Evolutionary conservation across 37 sponge, comb jelly and placozoan species (phyloP).

Genomic region (Agelas oroides): DNA sequence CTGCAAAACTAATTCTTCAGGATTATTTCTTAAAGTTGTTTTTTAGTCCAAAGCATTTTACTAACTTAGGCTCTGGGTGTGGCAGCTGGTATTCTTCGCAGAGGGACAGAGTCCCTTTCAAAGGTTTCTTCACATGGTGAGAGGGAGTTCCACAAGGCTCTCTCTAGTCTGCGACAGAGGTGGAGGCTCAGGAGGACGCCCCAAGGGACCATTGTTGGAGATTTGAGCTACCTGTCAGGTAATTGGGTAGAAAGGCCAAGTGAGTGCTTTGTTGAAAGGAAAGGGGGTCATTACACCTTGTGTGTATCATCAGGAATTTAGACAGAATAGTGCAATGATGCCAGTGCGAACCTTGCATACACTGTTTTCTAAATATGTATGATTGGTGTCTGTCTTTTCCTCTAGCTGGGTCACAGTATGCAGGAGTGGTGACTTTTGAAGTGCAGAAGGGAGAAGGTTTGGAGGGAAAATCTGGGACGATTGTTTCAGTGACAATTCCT

Average conservation of each 20-base stretch:
- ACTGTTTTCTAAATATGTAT: neutral
- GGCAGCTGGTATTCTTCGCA: slow-evolving; percentile 65
- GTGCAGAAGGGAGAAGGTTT: slow-evolving; percentile 40
- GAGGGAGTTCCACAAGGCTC: slow-evolving; percentile 64
- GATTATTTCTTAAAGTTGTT: too few species aligned
- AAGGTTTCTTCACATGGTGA: slow-evolving; percentile 35
- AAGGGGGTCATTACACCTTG: neutral
- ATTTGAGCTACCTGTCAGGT: slow-evolving; percentile 75
- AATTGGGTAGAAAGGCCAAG: neutral
- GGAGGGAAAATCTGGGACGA: neutral
- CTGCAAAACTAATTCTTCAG: too few species aligned
- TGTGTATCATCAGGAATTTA: neutral
- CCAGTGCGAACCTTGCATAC: too few species aligned
- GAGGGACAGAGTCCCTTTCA: slow-evolving; percentile 49
- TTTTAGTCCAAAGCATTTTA: too few species aligned
- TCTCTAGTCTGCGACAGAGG: slow-evolving; percentile 55
- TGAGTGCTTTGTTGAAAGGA: too few species aligned
- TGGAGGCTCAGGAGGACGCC: slow-evolving; percentile 65
- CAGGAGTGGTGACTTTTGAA: slow-evolving; percentile 44
- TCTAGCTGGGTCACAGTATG: slow-evolving; percentile 55
- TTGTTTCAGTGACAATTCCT: slow-evolving; percentile 53
- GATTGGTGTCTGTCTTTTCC: neutral
- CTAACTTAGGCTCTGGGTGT: slow-evolving; percentile 53
- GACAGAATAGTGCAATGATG: neutral
- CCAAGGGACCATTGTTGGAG: slow-evolving; percentile 60